Conservation (phyloP, 2,113 vertebrate genomes). For the Euleptes europaea region DNA sequence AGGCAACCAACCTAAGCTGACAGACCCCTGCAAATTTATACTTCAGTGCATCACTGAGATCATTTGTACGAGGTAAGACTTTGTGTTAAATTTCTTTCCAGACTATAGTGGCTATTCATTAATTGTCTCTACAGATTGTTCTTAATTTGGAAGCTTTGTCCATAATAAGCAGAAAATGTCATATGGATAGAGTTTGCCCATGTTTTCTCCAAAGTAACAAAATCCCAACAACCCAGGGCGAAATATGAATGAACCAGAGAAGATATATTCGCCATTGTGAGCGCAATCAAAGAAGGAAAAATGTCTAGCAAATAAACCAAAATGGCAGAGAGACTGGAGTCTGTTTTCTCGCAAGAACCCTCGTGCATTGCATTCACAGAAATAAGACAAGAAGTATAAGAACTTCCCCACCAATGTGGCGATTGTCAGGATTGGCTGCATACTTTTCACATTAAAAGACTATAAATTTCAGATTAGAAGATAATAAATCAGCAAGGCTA, state of each 20-base stretch:
- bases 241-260: background rate
- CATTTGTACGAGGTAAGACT: conserved; percentile 56
- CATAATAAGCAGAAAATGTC: background rate
- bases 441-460: background rate
- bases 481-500: no score
- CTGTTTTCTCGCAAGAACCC: background rate
- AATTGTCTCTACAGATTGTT: background rate
- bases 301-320: background rate
- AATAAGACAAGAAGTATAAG: background rate
- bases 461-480: no score
- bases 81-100: background rate
- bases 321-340: background rate
- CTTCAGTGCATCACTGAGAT: conserved; percentile 12
- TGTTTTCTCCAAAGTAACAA: background rate
- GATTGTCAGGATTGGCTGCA: background rate
- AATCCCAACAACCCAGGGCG: background rate
- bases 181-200: background rate
- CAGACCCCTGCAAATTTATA: conserved; percentile 37
- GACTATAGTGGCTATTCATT: background rate
- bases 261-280: background rate
- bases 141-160: background rate
- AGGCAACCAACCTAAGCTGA: conserved; percentile 28
- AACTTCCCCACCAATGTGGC: background rate
- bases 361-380: background rate
- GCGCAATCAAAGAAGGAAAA: background rate